Conservation (phyloP, 2,888 invertebrate genomes). For the Heliconius aoede region DNA sequence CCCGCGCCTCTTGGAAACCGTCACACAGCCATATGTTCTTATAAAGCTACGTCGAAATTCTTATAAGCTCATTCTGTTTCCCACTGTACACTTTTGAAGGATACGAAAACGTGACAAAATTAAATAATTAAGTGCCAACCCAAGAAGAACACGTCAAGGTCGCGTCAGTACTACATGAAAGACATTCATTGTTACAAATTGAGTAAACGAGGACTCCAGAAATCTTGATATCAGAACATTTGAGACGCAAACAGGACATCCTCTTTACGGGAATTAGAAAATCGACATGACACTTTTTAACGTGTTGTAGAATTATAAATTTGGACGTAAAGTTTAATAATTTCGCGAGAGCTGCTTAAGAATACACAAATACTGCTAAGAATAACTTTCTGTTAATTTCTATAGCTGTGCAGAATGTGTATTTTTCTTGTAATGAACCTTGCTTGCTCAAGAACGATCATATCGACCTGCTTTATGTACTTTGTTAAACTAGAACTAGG, state of each 20-base stretch:
- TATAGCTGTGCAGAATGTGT: no score
- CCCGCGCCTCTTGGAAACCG: no score
- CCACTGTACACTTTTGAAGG: not conserved
- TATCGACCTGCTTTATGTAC: no score
- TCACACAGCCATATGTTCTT: no score
- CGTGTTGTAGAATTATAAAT: conserved; percentile 4
- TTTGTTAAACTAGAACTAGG: no score
- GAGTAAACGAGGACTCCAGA: conserved; percentile 38
- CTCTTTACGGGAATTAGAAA: conserved; percentile 59
- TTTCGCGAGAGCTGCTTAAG: not conserved
- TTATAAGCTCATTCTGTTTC: no score
- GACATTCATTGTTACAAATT: conserved; percentile 24
- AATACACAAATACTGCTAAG: no score
- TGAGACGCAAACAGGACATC: conserved; percentile 62
- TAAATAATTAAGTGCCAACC: not conserved
- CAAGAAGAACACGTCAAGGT: not conserved
- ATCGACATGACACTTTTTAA: conserved; percentile 10
- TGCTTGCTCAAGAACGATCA: no score
- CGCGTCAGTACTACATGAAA: not conserved
- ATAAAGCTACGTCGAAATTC: no score
- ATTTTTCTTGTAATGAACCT: no score
- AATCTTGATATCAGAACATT: conserved; percentile 27
- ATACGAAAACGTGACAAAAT: not conserved
- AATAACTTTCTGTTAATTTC: no score
- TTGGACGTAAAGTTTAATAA: not conserved